Conservation (phyloP, 2,113 vertebrate genomes). For the Paracanthobrama guichenoti region DNA sequence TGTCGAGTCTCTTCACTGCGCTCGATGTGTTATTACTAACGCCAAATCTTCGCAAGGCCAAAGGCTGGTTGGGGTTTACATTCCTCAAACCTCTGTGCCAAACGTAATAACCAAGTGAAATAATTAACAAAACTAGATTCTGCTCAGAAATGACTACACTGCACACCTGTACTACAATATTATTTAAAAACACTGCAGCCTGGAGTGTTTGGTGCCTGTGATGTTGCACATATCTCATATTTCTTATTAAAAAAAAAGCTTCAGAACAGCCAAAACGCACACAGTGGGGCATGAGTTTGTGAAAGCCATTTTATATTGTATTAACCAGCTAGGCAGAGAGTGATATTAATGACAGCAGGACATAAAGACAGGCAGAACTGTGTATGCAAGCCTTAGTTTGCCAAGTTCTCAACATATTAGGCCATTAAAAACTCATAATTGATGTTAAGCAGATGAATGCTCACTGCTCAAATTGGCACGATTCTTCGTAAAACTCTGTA, state of each 20-base stretch:
- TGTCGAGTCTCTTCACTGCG: neutral
- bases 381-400: neutral
- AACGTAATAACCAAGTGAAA: neutral
- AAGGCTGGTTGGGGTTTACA: neutral
- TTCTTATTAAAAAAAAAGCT: neutral
- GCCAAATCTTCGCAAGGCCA: too few species aligned
- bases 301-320: neutral
- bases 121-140: slow-evolving; percentile 11
- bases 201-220: neutral
- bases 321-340: neutral
- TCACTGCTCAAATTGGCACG: neutral
- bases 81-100: neutral
- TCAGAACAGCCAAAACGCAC: neutral
- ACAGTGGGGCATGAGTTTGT: neutral
- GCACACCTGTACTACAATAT: neutral
- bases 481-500: neutral
- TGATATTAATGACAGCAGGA: neutral
- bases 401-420: slow-evolving; percentile 5
- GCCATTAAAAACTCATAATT: neutral
- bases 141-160: neutral
- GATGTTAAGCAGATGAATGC: neutral
- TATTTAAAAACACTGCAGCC: neutral
- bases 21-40: neutral
- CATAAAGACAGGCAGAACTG: neutral
- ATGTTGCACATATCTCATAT: neutral